Evolutionary conservation across 1,140 invertebrate genomes (phyloP).

Genomic region (Hylaeus volcanicus): DNA sequence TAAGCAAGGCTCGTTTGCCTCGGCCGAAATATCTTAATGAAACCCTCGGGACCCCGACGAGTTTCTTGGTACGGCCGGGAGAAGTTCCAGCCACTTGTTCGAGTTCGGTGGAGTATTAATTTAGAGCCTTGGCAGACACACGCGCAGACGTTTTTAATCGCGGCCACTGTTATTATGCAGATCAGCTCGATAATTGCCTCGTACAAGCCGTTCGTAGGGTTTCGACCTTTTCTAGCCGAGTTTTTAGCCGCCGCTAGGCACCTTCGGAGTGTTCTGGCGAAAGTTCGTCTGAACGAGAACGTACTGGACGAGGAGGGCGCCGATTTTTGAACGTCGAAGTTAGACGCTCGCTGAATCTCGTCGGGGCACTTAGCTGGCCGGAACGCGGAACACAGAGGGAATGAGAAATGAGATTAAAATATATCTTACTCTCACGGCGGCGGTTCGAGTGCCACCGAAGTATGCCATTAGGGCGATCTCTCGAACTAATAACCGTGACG

Average conservation of each 20-base stretch:
- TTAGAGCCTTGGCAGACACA: conserved; percentile 40
- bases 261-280: background rate
- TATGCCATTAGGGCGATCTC: conserved; percentile 58
- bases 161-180: conserved; percentile 29
- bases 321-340: background rate
- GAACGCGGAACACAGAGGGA: conserved; percentile 4
- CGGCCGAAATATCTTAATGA: conserved; percentile 64
- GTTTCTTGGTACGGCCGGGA: conserved; percentile 44
- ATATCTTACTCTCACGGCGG: conserved; percentile 7
- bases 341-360: background rate
- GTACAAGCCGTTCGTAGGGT: background rate
- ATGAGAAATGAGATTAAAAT: conserved; percentile 28
- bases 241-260: too few relatives aligned
- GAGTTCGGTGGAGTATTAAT: conserved; percentile 63
- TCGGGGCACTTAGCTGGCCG: background rate
- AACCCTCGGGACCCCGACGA: conserved; percentile 50
- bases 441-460: conserved; percentile 27
- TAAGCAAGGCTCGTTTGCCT: conserved; percentile 55
- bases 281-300: background rate
- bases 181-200: conserved; percentile 18
- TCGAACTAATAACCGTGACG: conserved; percentile 59
- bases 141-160: conserved; percentile 57
- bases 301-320: background rate
- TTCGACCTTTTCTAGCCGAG: too few relatives aligned
- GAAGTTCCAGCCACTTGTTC: conserved; percentile 49